Evolutionary conservation across 2,888 invertebrate species (phyloP), one percentile per base, ranked within the genome.

Genomic region (Amaurobius ferox): DNA sequence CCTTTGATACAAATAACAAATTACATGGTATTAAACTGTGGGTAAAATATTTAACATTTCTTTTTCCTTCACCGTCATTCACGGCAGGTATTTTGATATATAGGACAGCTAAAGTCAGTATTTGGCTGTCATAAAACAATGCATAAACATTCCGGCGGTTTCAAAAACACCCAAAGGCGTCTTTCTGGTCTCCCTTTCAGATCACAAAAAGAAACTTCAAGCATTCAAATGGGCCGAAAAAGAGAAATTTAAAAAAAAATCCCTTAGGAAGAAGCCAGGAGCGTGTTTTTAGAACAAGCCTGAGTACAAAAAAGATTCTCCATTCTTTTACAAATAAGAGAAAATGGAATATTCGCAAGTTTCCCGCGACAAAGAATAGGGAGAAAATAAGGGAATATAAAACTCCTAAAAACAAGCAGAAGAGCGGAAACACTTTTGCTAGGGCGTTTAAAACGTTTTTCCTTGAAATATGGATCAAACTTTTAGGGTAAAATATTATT

Each of bases 351-450:
- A 83, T 83, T 76, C 76, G 71, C 74, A 77, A 71, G 76, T 83
- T 83, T 70, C 61, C 83, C 39, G 76, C 74, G 76, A 83, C 76
- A 83, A 62, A 76, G 76, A 62, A 76, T 26, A 48, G 13, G 70
- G 68, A 71, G 71, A 83, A 83, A 76, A 83, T 83, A 83, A 71
- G 48, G 83, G 39, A 62, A 83, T 76, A 76, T 71, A 76, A 83
- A 83, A 83, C 76, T 83, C 32, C 83, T 83, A 77, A 70, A 83
- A 83, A 83, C 83, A 77, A 83, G 81, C 71, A 71, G 48, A 76
- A 61, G 62, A 71, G 76, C 76, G 76, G 81, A 83, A 83, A 83
- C 80, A 83, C 70, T 83, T 83, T 76, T 61, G 70, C 70, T 71
- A 62, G 73, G 76, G 71, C 74, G 76, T 83, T 83, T 76, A 83